Base-by-base conservation (phyloP, 2,888 invertebrate species). In the Lasius fuliginosus region DNA sequence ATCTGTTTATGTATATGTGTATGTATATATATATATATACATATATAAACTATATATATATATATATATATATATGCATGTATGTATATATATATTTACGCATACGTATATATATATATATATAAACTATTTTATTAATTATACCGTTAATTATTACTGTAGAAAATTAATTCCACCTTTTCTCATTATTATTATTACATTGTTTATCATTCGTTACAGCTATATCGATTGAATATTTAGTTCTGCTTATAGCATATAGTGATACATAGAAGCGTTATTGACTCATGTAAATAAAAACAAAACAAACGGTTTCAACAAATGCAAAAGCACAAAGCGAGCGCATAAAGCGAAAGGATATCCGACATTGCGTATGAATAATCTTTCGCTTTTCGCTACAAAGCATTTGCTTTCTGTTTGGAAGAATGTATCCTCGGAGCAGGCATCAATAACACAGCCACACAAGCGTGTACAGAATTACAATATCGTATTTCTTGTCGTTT, bases 281-380 rank as follows among this genome's bases (percentile, higher is more conserved):
- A 60, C 30, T 62, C n/a, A 12, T 42, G 74, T 74, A 74, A 60
- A 74, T 74, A 74, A 74, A 62, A 30, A 40, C 30, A 9, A 18
- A 60, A 73, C 27, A 73, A 71, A 27, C 36, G 8, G 40, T 30
- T 40, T 74, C 60, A 60, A n/a, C 30, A 40, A 18, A 40, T 40
- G 30, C 15, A 58, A 60, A 74, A 74, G 40, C 73, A 60, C 27
- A 36, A 73, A 73, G 40, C 40, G 15, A 36, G n/a, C 18, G 30
- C n/a, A 74, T 74, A 42, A 74, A 60, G 40, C 30, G 42, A 74
- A 74, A 60, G 74, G 60, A 74, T 74, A 74, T 74, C 60, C 27
- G 60, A 62, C 74, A 62, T 74, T 74, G 60, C 42, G 42, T 74
- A 74, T 74, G 60, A 60, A 74, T 74, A 74, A 74, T 46, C 46